A percentile compares a stretch with the other conserved stretches of the same genome.
Evolutionary conservation across 2,797 vertebrate species (phyloP).

Genomic region (Neosalanx taihuensis): DNA sequence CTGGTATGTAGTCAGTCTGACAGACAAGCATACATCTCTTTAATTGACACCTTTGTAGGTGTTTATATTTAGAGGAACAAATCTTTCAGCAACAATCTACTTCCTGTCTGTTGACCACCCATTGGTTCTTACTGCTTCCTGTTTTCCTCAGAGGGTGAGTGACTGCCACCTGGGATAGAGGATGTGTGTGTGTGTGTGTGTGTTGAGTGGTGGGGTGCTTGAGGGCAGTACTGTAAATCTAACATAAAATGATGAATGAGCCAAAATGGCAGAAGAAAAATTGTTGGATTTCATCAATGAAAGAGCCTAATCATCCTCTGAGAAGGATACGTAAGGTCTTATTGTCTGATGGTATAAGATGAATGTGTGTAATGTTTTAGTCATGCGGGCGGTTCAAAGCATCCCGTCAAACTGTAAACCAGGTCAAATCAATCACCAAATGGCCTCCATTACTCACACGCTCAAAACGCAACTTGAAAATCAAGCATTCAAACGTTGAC

Average conservation of each 20-base stretch:
- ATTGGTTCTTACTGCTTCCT: conserved; percentile 28
- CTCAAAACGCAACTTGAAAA: background rate
- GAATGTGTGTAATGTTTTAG: background rate
- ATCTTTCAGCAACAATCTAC: conserved; percentile 10
- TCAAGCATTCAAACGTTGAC: background rate
- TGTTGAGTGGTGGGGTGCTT: conserved; percentile 1
- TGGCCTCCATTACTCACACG: background rate
- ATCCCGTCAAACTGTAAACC: background rate
- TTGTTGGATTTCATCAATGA: background rate
- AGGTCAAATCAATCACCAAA: background rate
- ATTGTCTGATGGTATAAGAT: background rate
- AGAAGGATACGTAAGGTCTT: background rate
- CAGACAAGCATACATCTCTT: background rate
- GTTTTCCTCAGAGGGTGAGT: conserved; percentile 21
- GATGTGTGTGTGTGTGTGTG: conserved; percentile 2
- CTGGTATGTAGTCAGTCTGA: background rate
- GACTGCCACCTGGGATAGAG: conserved; percentile 21
- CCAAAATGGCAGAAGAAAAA: background rate
- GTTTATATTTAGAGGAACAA: conserved; percentile 14
- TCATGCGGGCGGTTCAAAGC: background rate
- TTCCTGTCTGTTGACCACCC: conserved; percentile 29
- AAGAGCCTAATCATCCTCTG: background rate
- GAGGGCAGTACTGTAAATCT: background rate
- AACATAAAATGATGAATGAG: background rate
- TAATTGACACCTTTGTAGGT: background rate